These are phyloP conservation scores for Poeciliopsis prolifica DNA, from an alignment of 2,113 vertebrate species.

Conservation along the genomic window DNA sequence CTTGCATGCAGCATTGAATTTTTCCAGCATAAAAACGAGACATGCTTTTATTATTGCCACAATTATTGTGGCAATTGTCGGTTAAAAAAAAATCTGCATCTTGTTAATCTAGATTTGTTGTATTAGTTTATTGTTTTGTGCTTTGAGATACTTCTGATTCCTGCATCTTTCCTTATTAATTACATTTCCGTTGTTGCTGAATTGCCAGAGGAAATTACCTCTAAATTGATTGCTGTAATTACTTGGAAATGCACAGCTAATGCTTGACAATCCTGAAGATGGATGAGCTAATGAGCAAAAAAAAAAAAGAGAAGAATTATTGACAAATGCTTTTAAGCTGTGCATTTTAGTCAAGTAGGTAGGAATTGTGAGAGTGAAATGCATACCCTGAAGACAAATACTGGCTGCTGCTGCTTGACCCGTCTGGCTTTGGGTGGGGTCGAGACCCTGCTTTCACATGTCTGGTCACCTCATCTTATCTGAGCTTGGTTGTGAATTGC, in stretches of 20 bases:
- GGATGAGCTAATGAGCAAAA: slow-evolving; percentile 9
- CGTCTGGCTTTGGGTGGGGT: slow-evolving; percentile 48
- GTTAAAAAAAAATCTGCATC: not conserved
- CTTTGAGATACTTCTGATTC: not conserved
- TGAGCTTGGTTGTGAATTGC: slow-evolving; percentile 1
- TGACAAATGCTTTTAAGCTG: not conserved
- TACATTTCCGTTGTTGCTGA: slow-evolving; percentile 3
- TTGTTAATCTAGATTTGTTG: not conserved
- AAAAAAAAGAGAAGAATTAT: slow-evolving; percentile 7
- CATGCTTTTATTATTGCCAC: slow-evolving; percentile 24
- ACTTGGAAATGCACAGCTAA: slow-evolving; percentile 22
- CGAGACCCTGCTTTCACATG: slow-evolving; percentile 10
- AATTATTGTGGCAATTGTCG: not conserved
- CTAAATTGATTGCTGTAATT: slow-evolving; percentile 24
- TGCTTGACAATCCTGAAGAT: not conserved
- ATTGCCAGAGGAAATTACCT: slow-evolving; percentile 34
- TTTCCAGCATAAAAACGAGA: not conserved
- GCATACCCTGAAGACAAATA: slow-evolving; percentile 15
- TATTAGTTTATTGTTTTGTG: not conserved
- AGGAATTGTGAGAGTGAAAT: not conserved
- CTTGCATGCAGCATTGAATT: slow-evolving; percentile 4
- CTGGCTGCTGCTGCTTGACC: slow-evolving; percentile 13
- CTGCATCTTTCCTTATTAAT: not conserved
- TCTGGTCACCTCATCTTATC: slow-evolving; percentile 7
- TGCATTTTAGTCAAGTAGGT: not conserved